Evolutionary conservation across 2,797 vertebrate species (phyloP).

Genomic region (Leuciscus waleckii): DNA sequence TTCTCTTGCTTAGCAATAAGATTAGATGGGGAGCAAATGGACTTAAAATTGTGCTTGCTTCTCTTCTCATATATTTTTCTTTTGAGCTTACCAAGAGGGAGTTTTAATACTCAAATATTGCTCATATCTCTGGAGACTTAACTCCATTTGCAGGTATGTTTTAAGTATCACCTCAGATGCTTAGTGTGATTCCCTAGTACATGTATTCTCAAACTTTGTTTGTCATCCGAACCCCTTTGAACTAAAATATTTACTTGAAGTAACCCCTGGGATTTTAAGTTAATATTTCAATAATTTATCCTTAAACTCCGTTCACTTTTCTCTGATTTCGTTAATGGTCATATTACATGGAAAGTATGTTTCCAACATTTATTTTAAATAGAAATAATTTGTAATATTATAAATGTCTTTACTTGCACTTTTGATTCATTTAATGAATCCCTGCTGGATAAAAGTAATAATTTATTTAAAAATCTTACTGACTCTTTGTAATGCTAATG

Average conservation of each 20-base stretch:
- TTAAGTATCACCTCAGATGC: neutral
- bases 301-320: neutral
- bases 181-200: neutral
- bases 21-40: neutral
- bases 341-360: neutral
- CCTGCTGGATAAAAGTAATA: neutral
- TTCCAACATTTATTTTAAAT: no score
- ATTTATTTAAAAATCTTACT: no score
- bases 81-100: neutral
- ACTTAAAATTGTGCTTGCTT: constrained; percentile 14
- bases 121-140: neutral
- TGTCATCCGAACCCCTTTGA: neutral
- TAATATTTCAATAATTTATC: neutral
- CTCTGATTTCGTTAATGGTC: neutral
- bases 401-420: neutral
- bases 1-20: neutral
- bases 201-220: neutral
- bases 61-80: neutral
- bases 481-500: no score
- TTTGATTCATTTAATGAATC: no score
- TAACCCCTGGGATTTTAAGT: neutral
- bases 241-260: neutral
- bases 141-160: neutral
- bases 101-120: neutral
- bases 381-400: neutral